Base-by-base conservation (phyloP, 2,797 vertebrate species). In the Manis javanica region DNA sequence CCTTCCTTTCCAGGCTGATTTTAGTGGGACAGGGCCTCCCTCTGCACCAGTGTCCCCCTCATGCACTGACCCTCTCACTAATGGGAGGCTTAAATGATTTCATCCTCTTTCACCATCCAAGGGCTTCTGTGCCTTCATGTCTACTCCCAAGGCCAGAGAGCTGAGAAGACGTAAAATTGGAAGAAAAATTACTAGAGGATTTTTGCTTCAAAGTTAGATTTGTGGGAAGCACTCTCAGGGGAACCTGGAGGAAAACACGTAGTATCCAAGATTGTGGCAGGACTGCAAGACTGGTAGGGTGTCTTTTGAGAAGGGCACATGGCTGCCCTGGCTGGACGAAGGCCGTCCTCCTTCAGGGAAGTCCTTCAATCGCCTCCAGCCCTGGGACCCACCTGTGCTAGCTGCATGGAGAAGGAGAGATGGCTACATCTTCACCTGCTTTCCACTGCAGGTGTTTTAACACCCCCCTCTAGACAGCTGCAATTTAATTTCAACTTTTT, bases 401-500 rank as follows among this genome's bases (percentile, higher is more conserved):
- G 19, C 66, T 12, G 34, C 24, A 0, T 1, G 0, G 51, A 31
- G 53, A 66, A 37, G 55, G n/a, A 11, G 19, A 21, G 2, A 37
- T 1, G 51, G 19, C 55, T 34, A 23, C 61, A 31, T 7, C 64
- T 64, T 64, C 18, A 34, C 68, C 53, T 66, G 53, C 79, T 79
- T 81, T 75, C 63, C 29, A 42, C 2, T 9, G 39, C 23, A 49
- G 19, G 55, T 51, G 42, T 79, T 68, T 92, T 83, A 66, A 66
- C 31, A 63, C 49, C 46, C 57, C 68, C 77, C 49, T 71, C 26
- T 18, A 95, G 91, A 63, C 63, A 92, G n/a, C 61, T 46, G 26
- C 78, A 86, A 90, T 95, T 71, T 85, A 96, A 94, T 94, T 94
- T 91, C 84, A 77, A 6, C 49, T 72, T 61, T 83, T 94, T 85